These are phyloP conservation scores for Anthrax anthrax DNA, from an alignment of 2,888 invertebrate species.

Conservation along the genomic window DNA sequence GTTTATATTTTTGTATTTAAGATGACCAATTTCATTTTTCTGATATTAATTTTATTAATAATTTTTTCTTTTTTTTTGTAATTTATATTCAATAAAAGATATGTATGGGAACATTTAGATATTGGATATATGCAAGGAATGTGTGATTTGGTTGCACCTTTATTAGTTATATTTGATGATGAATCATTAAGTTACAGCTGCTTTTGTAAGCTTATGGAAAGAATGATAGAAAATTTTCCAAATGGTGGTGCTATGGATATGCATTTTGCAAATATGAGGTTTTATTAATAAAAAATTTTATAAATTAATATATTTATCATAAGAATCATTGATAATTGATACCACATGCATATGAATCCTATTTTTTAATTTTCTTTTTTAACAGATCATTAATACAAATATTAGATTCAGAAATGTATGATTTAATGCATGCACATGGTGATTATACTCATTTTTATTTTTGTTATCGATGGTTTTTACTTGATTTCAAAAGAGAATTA, in stretches of 20 bases:
- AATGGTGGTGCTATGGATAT: constrained; percentile 90
- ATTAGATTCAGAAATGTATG: constrained; percentile 83
- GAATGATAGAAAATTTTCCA: constrained; percentile 85
- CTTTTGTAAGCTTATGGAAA: constrained; percentile 79
- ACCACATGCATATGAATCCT: not conserved
- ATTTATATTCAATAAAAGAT: constrained; percentile 50
- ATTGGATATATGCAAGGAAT: constrained; percentile 95
- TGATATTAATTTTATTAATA: not conserved
- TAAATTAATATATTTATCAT: not conserved
- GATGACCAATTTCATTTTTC: not conserved
- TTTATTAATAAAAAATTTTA: not conserved
- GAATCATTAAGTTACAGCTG: constrained; percentile 84
- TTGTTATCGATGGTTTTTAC: constrained; percentile 92
- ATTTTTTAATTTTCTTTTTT: constrained; percentile 3
- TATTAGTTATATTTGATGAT: constrained; percentile 83
- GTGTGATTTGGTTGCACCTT: constrained; percentile 89
- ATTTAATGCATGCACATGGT: constrained; percentile 85
- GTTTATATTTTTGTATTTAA: too few species aligned
- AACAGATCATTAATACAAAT: constrained; percentile 66
- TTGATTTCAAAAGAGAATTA: constrained; percentile 90
- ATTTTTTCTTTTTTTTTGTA: not conserved
- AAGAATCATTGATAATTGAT: too few species aligned
- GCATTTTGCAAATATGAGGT: constrained; percentile 90
- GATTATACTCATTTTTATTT: constrained; percentile 97
- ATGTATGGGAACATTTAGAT: constrained; percentile 91